A percentile compares a stretch with the other conserved stretches of the same genome.
Evolutionary conservation across 37 sponge, comb jelly and placozoan species (phyloP).

Genomic region (Crambe crambe): DNA sequence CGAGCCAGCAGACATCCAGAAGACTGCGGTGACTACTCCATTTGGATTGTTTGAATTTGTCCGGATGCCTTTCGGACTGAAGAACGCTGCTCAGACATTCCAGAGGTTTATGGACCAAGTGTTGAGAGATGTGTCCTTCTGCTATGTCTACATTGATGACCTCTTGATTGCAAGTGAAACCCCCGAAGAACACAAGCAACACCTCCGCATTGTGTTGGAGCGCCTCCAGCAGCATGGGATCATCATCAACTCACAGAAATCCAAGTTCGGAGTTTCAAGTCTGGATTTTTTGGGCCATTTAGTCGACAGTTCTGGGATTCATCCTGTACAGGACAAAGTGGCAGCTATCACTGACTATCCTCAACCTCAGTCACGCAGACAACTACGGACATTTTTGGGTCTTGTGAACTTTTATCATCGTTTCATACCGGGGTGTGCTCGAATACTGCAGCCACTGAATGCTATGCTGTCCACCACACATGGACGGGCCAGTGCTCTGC

Average conservation of each 20-base stretch:
- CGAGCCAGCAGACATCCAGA: slow-evolving; percentile 66
- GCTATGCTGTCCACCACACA: too few species aligned
- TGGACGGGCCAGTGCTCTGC: not conserved
- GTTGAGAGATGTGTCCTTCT: slow-evolving; percentile 35
- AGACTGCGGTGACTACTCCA: too few species aligned
- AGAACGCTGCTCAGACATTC: too few species aligned
- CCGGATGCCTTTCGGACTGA: too few species aligned
- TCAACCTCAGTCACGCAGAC: not conserved
- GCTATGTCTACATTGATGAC: slow-evolving; percentile 51
- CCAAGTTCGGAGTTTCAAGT: slow-evolving; percentile 17
- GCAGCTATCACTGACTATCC: slow-evolving; percentile 22
- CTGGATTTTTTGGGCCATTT: too few species aligned
- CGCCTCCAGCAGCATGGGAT: too few species aligned
- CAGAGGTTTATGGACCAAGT: slow-evolving; percentile 63
- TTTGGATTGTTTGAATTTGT: too few species aligned
- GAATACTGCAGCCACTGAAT: slow-evolving; percentile 30
- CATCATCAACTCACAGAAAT: too few species aligned
- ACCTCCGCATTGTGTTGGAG: slow-evolving; percentile 51
- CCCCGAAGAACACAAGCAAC: slow-evolving; percentile 40
- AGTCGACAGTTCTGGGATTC: slow-evolving; percentile 33
- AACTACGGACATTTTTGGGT: slow-evolving; percentile 44
- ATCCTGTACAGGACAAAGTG: too few species aligned
- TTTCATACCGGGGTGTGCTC: too few species aligned
- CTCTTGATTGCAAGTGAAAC: slow-evolving; percentile 52
- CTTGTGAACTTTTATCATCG: too few species aligned